Evolutionary conservation across 2,888 invertebrate genomes (phyloP).

Genomic region (Arctia plantaginis): DNA sequence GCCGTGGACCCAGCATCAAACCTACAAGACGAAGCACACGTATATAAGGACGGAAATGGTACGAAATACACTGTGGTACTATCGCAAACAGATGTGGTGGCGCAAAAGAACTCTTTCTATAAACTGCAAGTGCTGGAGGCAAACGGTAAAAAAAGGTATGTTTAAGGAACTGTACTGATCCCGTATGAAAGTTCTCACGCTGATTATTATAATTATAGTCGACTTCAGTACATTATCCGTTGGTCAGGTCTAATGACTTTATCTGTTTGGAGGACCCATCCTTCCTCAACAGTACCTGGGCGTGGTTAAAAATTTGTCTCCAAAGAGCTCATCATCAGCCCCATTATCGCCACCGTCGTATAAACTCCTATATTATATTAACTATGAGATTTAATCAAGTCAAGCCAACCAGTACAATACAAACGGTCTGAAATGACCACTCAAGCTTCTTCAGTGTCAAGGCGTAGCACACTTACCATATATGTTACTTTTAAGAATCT

Average conservation of each 20-base stretch:
- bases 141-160: constrained; percentile 88
- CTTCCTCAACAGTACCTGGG: too few relatives aligned
- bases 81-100: constrained; percentile 94
- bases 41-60: constrained; percentile 87
- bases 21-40: constrained; percentile 92
- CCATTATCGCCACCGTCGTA: neutral
- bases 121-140: constrained; percentile 96
- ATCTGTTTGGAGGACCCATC: too few relatives aligned
- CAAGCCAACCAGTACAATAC: too few relatives aligned
- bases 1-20: constrained; percentile 97
- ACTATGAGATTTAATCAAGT: neutral
- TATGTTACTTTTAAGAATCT: too few relatives aligned
- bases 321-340: neutral
- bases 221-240: neutral
- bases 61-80: constrained; percentile 93
- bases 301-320: neutral
- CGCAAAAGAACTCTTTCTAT: constrained; percentile 97
- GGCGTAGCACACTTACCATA: too few relatives aligned
- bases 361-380: neutral
- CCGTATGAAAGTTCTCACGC: neutral
- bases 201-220: neutral
- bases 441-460: too few relatives aligned
- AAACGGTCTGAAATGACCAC: too few relatives aligned
- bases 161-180: neutral
- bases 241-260: too few relatives aligned